A percentile compares a stretch with the other conserved stretches of the same genome.
These are phyloP conservation scores for Calameuta pallipes DNA, from an alignment of 2,888 invertebrate genomes.

Conservation along the genomic window DNA sequence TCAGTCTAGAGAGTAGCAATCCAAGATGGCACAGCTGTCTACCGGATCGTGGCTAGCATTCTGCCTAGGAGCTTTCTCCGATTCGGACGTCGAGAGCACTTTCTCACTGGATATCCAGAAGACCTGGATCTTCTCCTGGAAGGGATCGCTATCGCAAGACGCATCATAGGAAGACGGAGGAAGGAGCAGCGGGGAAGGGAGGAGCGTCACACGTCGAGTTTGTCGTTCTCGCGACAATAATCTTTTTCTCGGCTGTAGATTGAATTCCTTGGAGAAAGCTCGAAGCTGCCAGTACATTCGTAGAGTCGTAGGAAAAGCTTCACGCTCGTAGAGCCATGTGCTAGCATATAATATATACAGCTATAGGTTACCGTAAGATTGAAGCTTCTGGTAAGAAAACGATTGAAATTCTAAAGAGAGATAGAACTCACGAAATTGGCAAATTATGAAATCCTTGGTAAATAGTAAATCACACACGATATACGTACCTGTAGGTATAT, in stretches of 20 bases:
- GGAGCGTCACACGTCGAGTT: background rate
- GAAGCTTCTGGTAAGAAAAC: background rate
- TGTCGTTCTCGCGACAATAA: background rate
- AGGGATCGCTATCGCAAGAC: background rate
- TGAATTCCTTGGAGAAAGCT: constrained; percentile 37
- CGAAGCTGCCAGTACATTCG: background rate
- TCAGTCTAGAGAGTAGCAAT: background rate
- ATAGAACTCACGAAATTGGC: background rate
- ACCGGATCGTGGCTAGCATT: background rate
- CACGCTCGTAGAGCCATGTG: background rate
- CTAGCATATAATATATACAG: background rate
- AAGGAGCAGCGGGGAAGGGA: too few relatives aligned
- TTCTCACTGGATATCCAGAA: background rate
- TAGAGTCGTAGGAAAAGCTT: background rate
- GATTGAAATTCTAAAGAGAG: background rate
- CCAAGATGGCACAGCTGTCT: background rate
- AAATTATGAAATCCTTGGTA: background rate
- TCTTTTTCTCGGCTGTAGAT: constrained; percentile 32
- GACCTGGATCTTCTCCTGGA: background rate
- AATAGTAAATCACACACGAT: background rate
- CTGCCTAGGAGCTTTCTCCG: background rate
- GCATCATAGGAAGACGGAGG: background rate
- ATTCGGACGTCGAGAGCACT: background rate
- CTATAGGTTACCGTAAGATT: background rate
- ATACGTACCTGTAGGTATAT: background rate